Evolutionary conservation across 2,113 vertebrate genomes (phyloP).

Genomic region (Thamnophis sirtalis): DNA sequence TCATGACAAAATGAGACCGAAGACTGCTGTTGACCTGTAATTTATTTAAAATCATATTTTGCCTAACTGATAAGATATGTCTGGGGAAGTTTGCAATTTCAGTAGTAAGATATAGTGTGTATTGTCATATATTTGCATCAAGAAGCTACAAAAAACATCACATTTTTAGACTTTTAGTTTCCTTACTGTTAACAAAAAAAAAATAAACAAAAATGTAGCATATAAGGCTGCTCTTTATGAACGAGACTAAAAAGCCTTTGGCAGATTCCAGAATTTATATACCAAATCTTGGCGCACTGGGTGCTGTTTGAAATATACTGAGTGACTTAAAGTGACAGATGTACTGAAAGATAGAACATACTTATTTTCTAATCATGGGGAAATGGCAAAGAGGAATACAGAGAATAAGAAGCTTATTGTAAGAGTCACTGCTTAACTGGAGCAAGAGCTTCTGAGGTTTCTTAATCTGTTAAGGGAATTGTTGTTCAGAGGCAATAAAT

Average conservation of each 20-base stretch:
- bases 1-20: not conserved
- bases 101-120: constrained; percentile 24
- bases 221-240: constrained; percentile 11
- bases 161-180: constrained; percentile 6
- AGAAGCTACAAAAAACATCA: constrained; percentile 20
- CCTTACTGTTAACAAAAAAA: constrained; percentile 14
- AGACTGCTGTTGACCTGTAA: not conserved
- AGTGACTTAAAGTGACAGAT: constrained; percentile 38
- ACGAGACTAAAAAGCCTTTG: constrained; percentile 17
- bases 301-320: constrained; percentile 42
- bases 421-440: constrained; percentile 49
- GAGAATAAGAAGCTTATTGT: constrained; percentile 58
- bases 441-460: constrained; percentile 49
- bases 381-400: constrained; percentile 41
- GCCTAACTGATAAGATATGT: constrained; percentile 15
- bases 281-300: not conserved
- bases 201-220: not conserved
- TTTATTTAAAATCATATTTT: constrained; percentile 23
- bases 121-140: constrained; percentile 21
- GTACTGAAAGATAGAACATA: constrained; percentile 54
- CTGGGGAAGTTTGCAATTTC: constrained; percentile 22
- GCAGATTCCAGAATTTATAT: constrained; percentile 26
- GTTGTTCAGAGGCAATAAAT: constrained; percentile 40
- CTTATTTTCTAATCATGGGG: constrained; percentile 63
- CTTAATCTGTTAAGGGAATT: constrained; percentile 54